These are phyloP conservation scores for Drosophila triauraria DNA, from an alignment of 1,140 invertebrate genomes.

Conservation along the genomic window DNA sequence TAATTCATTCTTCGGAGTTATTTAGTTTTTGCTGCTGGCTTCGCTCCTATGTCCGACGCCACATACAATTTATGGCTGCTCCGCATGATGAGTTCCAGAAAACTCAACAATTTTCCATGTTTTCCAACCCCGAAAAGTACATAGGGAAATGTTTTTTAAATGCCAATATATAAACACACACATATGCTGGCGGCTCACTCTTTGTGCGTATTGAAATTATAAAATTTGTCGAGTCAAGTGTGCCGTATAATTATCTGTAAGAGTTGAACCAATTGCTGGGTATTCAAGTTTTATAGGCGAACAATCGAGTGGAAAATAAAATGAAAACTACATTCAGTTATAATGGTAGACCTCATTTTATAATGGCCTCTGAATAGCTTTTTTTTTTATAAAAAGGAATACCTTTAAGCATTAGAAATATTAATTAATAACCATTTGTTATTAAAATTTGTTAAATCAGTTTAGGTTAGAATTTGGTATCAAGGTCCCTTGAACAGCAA, in stretches of 20 bases:
- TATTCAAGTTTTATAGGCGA: neutral
- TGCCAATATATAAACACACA: conserved; percentile 20
- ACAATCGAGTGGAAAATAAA: neutral
- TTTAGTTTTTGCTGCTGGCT: conserved; percentile 63
- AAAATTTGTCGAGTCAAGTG: conserved; percentile 44
- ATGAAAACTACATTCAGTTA: neutral
- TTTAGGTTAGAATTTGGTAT: no score
- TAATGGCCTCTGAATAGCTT: neutral
- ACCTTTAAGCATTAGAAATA: neutral
- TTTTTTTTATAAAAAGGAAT: no score
- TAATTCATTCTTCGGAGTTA: conserved; percentile 85
- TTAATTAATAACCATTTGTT: neutral
- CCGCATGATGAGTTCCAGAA: conserved; percentile 84
- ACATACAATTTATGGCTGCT: conserved; percentile 72
- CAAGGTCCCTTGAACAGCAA: no score
- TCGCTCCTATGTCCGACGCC: conserved; percentile 34
- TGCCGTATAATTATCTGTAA: conserved; percentile 26
- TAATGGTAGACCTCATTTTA: neutral
- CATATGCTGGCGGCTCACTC: conserved; percentile 1
- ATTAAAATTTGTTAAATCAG: no score
- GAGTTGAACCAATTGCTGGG: neutral
- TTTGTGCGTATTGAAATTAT: conserved; percentile 31
- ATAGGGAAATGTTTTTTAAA: conserved; percentile 45
- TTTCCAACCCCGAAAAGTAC: conserved; percentile 43
- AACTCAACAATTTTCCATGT: conserved; percentile 75